Evolutionary conservation across 2,888 invertebrate genomes (phyloP).

Genomic region (Stomorhina lunata): DNA sequence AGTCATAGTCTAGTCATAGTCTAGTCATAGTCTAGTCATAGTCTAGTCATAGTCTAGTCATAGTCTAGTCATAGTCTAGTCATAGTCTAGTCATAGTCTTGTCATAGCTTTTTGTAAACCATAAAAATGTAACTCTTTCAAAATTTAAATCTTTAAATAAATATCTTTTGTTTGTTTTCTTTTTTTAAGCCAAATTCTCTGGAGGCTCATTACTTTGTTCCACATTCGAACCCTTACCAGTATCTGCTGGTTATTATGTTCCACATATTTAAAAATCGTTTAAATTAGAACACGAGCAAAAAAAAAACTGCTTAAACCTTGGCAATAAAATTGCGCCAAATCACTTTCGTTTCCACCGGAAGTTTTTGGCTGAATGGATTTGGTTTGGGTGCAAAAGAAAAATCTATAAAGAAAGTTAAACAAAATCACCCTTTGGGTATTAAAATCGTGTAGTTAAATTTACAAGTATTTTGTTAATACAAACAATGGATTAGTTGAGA

Average conservation of each 20-base stretch:
- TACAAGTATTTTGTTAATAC: background rate
- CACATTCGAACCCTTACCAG: background rate
- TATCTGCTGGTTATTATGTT: slow-evolving; percentile 8
- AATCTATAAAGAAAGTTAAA: slow-evolving; percentile 34
- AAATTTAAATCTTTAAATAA: slow-evolving; percentile 53
- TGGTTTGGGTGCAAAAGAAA: slow-evolving; percentile 16
- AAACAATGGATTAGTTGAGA: background rate
- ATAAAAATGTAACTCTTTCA: background rate
- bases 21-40: too few species aligned
- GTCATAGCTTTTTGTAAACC: too few species aligned
- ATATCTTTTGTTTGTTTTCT: slow-evolving; percentile 2
- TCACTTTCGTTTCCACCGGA: slow-evolving; percentile 51
- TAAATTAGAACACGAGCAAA: slow-evolving; percentile 1
- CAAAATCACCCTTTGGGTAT: slow-evolving; percentile 45
- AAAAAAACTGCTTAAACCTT: slow-evolving; percentile 20
- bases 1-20: too few species aligned
- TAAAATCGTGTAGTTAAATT: background rate
- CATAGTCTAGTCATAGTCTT: too few species aligned
- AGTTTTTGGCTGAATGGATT: slow-evolving; percentile 30
- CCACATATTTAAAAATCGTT: slow-evolving; percentile 44
- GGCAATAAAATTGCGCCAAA: slow-evolving; percentile 62
- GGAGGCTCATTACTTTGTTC: slow-evolving; percentile 60
- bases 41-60: too few species aligned
- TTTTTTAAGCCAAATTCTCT: slow-evolving; percentile 42
- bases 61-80: too few species aligned